A percentile compares a stretch with the other conserved stretches of the same genome.
These are phyloP conservation scores for Pachliopta kotzebuea DNA, from an alignment of 2,888 invertebrate genomes.

Conservation along the genomic window DNA sequence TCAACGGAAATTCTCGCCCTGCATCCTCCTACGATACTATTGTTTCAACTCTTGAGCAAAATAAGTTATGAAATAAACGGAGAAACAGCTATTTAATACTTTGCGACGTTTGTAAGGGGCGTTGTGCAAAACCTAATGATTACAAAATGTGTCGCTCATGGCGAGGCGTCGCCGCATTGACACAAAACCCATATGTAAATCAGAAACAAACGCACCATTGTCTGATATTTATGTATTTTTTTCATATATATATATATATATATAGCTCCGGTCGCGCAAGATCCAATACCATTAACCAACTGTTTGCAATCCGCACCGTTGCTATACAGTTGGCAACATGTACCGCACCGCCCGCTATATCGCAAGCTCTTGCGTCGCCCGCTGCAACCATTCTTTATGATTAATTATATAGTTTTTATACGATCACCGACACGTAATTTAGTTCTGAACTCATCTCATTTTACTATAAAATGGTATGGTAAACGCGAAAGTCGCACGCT, in stretches of 20 bases:
- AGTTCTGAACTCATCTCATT: neutral
- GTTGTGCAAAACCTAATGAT: constrained; percentile 59
- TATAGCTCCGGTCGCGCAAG: constrained; percentile 56
- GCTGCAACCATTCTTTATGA: constrained; percentile 48
- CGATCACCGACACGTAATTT: constrained; percentile 5
- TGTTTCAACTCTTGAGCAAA: constrained; percentile 63
- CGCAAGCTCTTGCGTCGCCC: constrained; percentile 73
- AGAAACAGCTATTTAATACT: constrained; percentile 6
- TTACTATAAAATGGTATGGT: neutral
- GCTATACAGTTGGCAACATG: constrained; percentile 63
- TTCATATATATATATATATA: constrained; percentile 59
- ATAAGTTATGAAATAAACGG: constrained; percentile 67
- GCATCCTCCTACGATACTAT: constrained; percentile 49
- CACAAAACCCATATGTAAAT: constrained; percentile 50
- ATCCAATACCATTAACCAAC: constrained; percentile 68
- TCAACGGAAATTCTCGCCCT: constrained; percentile 30
- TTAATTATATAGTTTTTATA: constrained; percentile 45
- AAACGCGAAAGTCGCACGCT: neutral
- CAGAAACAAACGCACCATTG: constrained; percentile 47
- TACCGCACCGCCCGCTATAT: constrained; percentile 59
- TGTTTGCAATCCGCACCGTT: constrained; percentile 61
- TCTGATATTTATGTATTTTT: constrained; percentile 49
- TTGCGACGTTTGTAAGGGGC: constrained; percentile 37
- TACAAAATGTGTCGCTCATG: constrained; percentile 53
- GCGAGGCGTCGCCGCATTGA: constrained; percentile 43